Evolutionary conservation across 1,140 invertebrate genomes (phyloP).

Genomic region (Apis florea): DNA sequence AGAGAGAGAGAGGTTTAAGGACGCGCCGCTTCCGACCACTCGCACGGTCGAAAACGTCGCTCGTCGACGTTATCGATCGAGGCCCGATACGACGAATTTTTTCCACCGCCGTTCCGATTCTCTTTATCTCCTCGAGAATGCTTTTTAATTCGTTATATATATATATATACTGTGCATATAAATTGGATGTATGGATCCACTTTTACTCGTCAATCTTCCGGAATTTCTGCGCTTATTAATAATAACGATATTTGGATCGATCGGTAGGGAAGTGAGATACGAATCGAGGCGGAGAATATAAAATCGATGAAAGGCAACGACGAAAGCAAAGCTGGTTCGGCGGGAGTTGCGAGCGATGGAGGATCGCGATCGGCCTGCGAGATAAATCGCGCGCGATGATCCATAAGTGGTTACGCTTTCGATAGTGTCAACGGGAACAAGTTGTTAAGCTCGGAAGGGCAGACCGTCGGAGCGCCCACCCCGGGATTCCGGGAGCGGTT

Average conservation of each 20-base stretch:
- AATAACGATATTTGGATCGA: too few species aligned
- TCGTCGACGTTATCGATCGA: conserved; percentile 17
- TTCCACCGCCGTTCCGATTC: not conserved
- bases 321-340: too few species aligned
- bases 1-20: conserved; percentile 43
- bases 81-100: conserved; percentile 6
- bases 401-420: conserved; percentile 63
- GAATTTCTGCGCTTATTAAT: too few species aligned
- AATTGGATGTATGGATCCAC: too few species aligned
- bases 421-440: conserved; percentile 70
- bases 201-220: too few species aligned
- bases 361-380: conserved; percentile 34
- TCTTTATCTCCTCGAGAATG: not conserved
- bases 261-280: too few species aligned
- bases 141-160: too few species aligned
- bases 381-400: conserved; percentile 65
- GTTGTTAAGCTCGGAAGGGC: conserved; percentile 65
- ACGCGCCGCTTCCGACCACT: conserved; percentile 46
- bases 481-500: conserved; percentile 66
- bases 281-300: too few species aligned
- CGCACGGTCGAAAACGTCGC: conserved; percentile 14
- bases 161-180: too few species aligned
- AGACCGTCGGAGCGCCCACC: conserved; percentile 61
- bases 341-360: too few species aligned
- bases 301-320: too few species aligned